phyloP scores from a whole-genome alignment of 2,888 invertebrate genomes.

The Caenorhabditis uteleia region DNA sequence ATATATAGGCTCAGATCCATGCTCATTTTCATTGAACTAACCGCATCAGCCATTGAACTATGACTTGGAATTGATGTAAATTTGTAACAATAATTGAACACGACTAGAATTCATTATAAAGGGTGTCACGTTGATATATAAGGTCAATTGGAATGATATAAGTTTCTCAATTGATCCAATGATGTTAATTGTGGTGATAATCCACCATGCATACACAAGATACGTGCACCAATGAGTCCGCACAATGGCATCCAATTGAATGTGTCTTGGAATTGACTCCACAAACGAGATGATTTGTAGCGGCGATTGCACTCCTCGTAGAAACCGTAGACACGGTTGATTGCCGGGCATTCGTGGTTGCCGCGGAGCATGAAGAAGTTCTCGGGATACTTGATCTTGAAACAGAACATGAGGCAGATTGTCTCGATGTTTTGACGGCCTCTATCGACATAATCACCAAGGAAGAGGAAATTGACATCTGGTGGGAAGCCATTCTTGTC shows the following conservation, averaged over 20 bases:
- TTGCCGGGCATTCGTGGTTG: slow-evolving; percentile 62
- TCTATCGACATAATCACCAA: slow-evolving; percentile 64
- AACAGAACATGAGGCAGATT: slow-evolving; percentile 63
- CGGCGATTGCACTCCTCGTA: slow-evolving; percentile 61
- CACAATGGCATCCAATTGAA: slow-evolving; percentile 66
- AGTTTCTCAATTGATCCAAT: slow-evolving; percentile 57
- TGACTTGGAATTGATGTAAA: no score
- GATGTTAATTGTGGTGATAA: slow-evolving; percentile 56
- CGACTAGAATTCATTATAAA: no score
- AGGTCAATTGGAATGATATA: no score
- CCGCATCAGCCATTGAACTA: no score
- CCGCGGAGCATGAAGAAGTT: slow-evolving; percentile 66
- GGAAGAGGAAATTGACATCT: slow-evolving; percentile 60
- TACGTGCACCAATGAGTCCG: slow-evolving; percentile 59
- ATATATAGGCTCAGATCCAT: no score
- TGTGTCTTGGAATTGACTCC: slow-evolving; percentile 58
- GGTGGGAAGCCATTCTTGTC: slow-evolving; percentile 66
- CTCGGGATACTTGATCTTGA: slow-evolving; percentile 59
- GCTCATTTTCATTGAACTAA: no score
- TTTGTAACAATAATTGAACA: no score
- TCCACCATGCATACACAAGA: slow-evolving; percentile 65
- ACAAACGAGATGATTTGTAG: slow-evolving; percentile 55
- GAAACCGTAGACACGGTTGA: slow-evolving; percentile 65
- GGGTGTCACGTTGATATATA: no score
- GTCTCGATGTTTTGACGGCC: slow-evolving; percentile 66